Evolutionary conservation across 2,113 vertebrate species (phyloP), one percentile per base, ranked within the genome.

Genomic region (Solenodon paradoxus): DNA sequence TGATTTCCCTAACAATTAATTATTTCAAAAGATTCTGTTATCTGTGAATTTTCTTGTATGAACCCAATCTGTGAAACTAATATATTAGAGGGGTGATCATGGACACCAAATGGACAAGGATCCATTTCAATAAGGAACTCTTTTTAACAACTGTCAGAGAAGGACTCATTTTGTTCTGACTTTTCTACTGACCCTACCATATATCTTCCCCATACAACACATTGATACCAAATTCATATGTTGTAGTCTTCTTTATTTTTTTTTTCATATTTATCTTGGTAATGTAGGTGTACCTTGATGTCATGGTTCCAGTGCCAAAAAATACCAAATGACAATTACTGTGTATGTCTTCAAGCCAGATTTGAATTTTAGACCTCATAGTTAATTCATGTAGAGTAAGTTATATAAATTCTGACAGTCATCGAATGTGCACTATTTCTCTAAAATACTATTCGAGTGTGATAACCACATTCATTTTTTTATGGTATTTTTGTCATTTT

Each of bases 371-470:
- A 98, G 98, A 98, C 96, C 96, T 98, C 98, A 97, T 98, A 98
- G 98, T 98, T 98, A 98, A 98, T 98, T 98, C 98, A 98, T 98
- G 97, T 97, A 97, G 97, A 98, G 97, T 97, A 98, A 98, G 98
- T 98, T 98, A 98, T 98, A 97, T 98, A 98, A 98, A 98, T 98
- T 98, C 97, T 98, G 98, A 98, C 97, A 98, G 97, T 98, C 98
- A 98, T 98, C 98, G 98, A 98, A 98, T 97, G 96, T 97, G 96
- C 97, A 98, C 79, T 97, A 96, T 98, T 98, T 98, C 96, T 98
- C 97, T 98, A 97, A 98, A 98, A 98, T 97, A 97, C 95, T 95
- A 93, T 96, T 98, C 95, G 97, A 88, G 97, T 96, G 95, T 91
- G 91, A 93, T 97, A 96, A 96, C 95, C 96, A 97, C 95, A 97